These are phyloP conservation scores for Microplitis deprimator DNA, from an alignment of 2,888 invertebrate species.

Conservation along the genomic window DNA sequence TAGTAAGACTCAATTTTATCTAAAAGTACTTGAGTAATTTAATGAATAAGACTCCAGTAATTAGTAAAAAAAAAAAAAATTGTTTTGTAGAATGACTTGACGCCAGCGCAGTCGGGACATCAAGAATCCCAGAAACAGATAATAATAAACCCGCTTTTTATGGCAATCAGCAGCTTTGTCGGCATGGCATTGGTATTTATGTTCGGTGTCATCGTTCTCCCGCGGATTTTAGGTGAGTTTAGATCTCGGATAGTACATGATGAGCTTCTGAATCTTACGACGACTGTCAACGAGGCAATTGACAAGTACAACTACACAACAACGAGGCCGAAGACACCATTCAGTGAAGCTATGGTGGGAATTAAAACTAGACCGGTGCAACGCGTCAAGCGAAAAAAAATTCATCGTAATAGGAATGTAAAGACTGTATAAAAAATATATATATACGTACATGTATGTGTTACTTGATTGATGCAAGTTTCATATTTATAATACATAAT, in stretches of 20 bases:
- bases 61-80: no score
- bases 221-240: slow-evolving; percentile 67
- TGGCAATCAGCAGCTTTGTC: slow-evolving; percentile 75
- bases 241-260: slow-evolving; percentile 54
- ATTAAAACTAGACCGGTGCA: slow-evolving; percentile 39
- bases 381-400: slow-evolving; percentile 26
- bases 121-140: slow-evolving; percentile 61
- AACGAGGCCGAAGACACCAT: slow-evolving; percentile 33
- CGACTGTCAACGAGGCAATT: slow-evolving; percentile 57
- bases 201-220: slow-evolving; percentile 73
- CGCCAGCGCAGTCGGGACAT: slow-evolving; percentile 43
- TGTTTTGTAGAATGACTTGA: slow-evolving; percentile 28
- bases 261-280: slow-evolving; percentile 55
- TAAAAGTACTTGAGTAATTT: no score
- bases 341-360: slow-evolving; percentile 33
- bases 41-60: no score
- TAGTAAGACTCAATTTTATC: slow-evolving; percentile 48
- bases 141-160: slow-evolving; percentile 73
- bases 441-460: background rate
- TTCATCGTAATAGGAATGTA: slow-evolving; percentile 12
- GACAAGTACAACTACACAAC: slow-evolving; percentile 47
- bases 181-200: slow-evolving; percentile 75
- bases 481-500: background rate
- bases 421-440: background rate
- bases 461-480: background rate